Evolutionary conservation across 1,140 invertebrate species (phyloP).

Genomic region (Bilobella aurantiaca): DNA sequence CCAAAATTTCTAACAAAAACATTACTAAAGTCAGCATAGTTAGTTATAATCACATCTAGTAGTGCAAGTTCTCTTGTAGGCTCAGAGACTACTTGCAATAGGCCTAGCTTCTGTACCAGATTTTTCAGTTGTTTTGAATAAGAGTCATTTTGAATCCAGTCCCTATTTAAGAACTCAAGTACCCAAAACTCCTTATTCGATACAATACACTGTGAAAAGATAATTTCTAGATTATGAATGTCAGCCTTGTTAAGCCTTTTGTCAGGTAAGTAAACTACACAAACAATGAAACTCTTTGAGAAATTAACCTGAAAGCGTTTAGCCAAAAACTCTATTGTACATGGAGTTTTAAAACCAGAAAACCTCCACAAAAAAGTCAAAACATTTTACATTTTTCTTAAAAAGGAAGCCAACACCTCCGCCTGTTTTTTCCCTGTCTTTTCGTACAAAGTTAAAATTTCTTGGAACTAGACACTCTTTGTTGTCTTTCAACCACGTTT

Average conservation of each 20-base stretch:
- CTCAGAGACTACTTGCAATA: too few relatives aligned
- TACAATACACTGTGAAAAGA: too few relatives aligned
- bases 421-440: neutral
- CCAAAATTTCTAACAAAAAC: neutral
- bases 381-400: too few relatives aligned
- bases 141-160: slow-evolving; percentile 6
- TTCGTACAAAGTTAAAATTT: neutral
- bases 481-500: slow-evolving; percentile 7
- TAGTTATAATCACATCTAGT: neutral
- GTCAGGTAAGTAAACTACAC: too few relatives aligned
- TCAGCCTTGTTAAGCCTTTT: neutral
- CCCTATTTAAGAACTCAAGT: neutral
- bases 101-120: neutral
- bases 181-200: too few relatives aligned
- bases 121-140: neutral
- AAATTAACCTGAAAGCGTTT: too few relatives aligned
- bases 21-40: neutral
- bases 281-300: too few relatives aligned
- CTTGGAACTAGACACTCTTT: neutral
- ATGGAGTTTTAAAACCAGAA: neutral
- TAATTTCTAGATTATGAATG: neutral
- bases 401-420: too few relatives aligned
- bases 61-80: neutral
- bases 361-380: neutral
- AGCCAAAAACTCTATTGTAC: too few relatives aligned